These are phyloP conservation scores for Lasioglossum calceatum DNA, from an alignment of 2,888 invertebrate genomes.

Conservation along the genomic window DNA sequence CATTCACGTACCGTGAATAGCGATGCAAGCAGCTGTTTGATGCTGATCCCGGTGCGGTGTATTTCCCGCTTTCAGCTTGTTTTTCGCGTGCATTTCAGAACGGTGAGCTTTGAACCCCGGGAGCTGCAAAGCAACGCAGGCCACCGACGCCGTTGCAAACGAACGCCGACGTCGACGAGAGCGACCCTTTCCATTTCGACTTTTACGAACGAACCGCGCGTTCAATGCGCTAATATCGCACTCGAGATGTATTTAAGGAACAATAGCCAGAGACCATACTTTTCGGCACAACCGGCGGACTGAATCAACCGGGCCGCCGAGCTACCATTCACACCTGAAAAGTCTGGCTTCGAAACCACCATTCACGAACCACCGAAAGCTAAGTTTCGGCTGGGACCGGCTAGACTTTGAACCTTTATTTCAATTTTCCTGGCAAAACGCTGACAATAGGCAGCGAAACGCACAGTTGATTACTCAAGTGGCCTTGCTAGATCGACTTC, in stretches of 20 bases:
- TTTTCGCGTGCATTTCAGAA: conserved; percentile 36
- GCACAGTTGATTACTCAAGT: neutral
- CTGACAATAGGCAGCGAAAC: neutral
- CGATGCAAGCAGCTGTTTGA: conserved; percentile 51
- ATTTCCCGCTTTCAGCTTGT: conserved; percentile 52
- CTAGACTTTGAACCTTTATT: neutral
- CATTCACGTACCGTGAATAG: conserved; percentile 48
- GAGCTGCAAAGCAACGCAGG: conserved; percentile 31
- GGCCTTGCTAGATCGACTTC: neutral
- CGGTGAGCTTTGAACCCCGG: conserved; percentile 28
- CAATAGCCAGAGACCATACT: neutral
- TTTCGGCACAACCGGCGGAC: neutral
- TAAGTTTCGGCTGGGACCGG: neutral
- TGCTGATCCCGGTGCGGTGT: conserved; percentile 43
- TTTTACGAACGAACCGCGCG: neutral
- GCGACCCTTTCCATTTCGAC: conserved; percentile 22
- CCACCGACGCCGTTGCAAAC: conserved; percentile 20
- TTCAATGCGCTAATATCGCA: neutral
- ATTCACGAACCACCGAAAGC: neutral
- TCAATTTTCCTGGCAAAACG: neutral
- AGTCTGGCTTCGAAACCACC: neutral
- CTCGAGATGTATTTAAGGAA: neutral
- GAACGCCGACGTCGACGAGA: conserved; percentile 32
- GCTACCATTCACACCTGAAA: neutral
- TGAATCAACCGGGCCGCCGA: neutral